Conservation (phyloP, 2,113 vertebrate species). For the Atractosteus spatula region DNA sequence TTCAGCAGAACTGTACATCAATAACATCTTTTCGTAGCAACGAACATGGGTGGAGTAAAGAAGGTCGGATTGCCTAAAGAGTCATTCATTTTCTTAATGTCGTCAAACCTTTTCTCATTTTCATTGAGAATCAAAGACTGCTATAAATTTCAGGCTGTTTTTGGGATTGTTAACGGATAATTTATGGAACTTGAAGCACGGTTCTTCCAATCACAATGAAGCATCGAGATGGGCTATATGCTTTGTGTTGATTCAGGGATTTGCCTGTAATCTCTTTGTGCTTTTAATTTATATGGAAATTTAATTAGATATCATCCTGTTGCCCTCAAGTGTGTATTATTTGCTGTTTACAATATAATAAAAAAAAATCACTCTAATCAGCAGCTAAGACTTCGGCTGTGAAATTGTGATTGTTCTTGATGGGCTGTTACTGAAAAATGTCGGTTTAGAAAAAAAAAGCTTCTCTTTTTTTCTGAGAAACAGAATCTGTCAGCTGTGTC, state of each 20-base stretch:
- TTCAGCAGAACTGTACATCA: too few relatives aligned
- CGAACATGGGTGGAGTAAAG: too few relatives aligned
- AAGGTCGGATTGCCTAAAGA: too few relatives aligned
- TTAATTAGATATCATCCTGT: conserved; percentile 47
- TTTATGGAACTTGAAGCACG: conserved; percentile 40
- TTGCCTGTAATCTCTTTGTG: conserved; percentile 55
- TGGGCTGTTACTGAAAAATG: conserved; percentile 41
- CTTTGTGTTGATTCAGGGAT: conserved; percentile 60
- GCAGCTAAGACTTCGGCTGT: conserved; percentile 45
- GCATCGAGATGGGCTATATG: conserved; percentile 60
- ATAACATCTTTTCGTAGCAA: too few relatives aligned
- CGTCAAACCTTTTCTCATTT: too few relatives aligned
- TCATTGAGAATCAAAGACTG: conserved; percentile 47
- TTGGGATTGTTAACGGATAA: conserved; percentile 59
- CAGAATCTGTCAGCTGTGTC: neutral
- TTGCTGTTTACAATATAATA: conserved; percentile 47
- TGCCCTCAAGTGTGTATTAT: conserved; percentile 56
- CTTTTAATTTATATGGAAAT: conserved; percentile 73
- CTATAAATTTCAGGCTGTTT: conserved; percentile 50
- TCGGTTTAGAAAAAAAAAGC: conserved; percentile 32
- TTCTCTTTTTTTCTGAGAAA: conserved; percentile 32
- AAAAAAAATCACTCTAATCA: conserved; percentile 49
- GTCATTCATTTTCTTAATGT: too few relatives aligned
- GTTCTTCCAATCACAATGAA: conserved; percentile 54
- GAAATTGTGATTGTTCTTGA: conserved; percentile 32